These are phyloP conservation scores for Agrotis ipsilon DNA, from an alignment of 2,888 invertebrate species.

Conservation along the genomic window DNA sequence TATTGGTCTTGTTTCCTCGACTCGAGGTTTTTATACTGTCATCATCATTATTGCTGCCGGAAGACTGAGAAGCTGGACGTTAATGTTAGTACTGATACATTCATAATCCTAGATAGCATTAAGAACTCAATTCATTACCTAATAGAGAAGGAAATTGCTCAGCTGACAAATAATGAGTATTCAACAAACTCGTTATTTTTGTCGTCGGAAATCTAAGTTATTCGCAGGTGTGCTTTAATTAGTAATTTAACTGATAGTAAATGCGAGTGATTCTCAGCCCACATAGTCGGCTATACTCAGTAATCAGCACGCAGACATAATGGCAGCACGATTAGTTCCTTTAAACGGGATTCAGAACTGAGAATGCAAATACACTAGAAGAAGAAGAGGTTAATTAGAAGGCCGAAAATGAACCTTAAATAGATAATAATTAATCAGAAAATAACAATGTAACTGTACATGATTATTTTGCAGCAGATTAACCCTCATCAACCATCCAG, in stretches of 20 bases:
- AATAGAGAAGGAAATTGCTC: slow-evolving; percentile 18
- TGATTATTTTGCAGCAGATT: slow-evolving; percentile 24
- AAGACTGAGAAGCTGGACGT: slow-evolving; percentile 18
- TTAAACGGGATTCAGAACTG: slow-evolving; percentile 22
- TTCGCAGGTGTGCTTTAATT: slow-evolving; percentile 50
- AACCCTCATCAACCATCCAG: slow-evolving; percentile 28
- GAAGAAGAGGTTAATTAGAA: neutral
- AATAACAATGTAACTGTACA: slow-evolving; percentile 16
- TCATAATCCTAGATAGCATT: slow-evolving; percentile 1
- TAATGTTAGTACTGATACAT: slow-evolving; percentile 8
- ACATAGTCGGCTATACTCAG: slow-evolving; percentile 21
- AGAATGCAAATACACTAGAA: neutral
- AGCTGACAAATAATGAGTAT: slow-evolving; percentile 17
- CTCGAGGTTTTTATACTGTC: slow-evolving; percentile 34
- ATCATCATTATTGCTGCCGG: slow-evolving; percentile 50
- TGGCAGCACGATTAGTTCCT: slow-evolving; percentile 38
- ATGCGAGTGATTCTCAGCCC: slow-evolving; percentile 28
- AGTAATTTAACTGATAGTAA: slow-evolving; percentile 24
- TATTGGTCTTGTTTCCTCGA: slow-evolving; percentile 58
- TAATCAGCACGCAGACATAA: slow-evolving; percentile 36
- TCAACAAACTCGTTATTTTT: slow-evolving; percentile 24
- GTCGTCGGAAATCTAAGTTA: slow-evolving; percentile 17
- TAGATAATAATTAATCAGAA: neutral
- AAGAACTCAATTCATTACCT: slow-evolving; percentile 24
- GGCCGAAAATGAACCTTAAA: neutral